These are phyloP conservation scores for Idris sp. DNA, from an alignment of 1,140 invertebrate species.

Conservation along the genomic window DNA sequence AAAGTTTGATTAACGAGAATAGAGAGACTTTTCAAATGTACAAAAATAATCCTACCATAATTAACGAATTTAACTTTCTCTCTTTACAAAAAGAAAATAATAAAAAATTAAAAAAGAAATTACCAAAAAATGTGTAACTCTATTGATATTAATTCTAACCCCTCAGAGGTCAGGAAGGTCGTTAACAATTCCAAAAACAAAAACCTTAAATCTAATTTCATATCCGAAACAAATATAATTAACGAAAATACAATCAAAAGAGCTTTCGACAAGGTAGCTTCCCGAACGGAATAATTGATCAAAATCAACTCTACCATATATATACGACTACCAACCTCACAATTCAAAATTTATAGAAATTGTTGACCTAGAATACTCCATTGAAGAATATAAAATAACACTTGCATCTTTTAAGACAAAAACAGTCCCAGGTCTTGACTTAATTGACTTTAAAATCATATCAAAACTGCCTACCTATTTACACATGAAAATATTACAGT, in stretches of 20 bases:
- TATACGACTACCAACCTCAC: slow-evolving; percentile 1
- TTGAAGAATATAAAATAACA: neutral
- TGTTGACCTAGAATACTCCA: neutral
- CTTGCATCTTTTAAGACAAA: neutral
- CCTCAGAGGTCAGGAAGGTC: neutral
- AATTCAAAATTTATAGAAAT: neutral
- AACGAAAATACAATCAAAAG: slow-evolving; percentile 1
- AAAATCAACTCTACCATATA: neutral
- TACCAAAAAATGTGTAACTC: neutral
- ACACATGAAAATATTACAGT: neutral
- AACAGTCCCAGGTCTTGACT: neutral
- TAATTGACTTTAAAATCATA: neutral
- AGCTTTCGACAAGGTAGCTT: slow-evolving; percentile 26
- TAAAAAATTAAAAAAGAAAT: neutral
- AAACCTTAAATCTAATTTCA: neutral
- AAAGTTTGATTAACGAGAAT: slow-evolving; percentile 7
- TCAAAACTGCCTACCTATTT: neutral
- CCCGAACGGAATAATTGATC: neutral
- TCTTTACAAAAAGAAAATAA: slow-evolving; percentile 9
- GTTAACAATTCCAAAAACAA: slow-evolving; percentile 33
- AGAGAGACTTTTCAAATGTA: neutral
- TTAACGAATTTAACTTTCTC: slow-evolving; percentile 1
- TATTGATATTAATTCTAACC: slow-evolving; percentile 9
- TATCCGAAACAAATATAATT: slow-evolving; percentile 1
- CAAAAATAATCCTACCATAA: slow-evolving; percentile 3